phyloP scores from a whole-genome alignment of 2,888 invertebrate genomes.

The Lithosia quadra region DNA sequence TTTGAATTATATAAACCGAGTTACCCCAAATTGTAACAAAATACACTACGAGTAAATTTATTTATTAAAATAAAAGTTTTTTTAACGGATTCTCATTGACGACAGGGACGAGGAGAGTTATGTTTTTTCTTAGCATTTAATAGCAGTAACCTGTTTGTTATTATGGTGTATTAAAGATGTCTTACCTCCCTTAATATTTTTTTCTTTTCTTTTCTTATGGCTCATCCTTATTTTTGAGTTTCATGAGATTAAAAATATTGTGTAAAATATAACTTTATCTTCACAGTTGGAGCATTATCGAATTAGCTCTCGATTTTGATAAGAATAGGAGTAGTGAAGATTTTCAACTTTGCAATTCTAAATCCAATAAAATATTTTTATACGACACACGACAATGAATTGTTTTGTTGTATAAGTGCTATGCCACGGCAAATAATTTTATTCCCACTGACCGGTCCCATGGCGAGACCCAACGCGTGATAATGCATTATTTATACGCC shows the following conservation, averaged over 20 bases:
- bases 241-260: too few species aligned
- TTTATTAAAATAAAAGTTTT: too few species aligned
- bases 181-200: background rate
- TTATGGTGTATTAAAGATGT: background rate
- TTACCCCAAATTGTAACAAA: too few species aligned
- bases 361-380: slow-evolving; percentile 45
- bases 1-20: too few species aligned
- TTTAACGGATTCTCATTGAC: too few species aligned
- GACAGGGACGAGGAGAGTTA: background rate
- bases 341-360: background rate
- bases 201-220: background rate
- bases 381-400: slow-evolving; percentile 46
- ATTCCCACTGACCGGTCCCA: slow-evolving; percentile 67
- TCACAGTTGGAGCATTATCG: too few species aligned
- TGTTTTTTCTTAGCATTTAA: background rate
- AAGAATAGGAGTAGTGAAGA: background rate
- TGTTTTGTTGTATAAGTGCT: slow-evolving; percentile 65
- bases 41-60: too few species aligned
- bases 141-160: background rate
- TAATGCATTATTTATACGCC: slow-evolving; percentile 86
- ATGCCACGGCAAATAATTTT: slow-evolving; percentile 75
- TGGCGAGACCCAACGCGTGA: slow-evolving; percentile 77
- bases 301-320: background rate
- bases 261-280: background rate
- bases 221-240: background rate